Conservation (phyloP, 2,113 vertebrate genomes). For the Pseudorhombus dupliciocellatus region DNA sequence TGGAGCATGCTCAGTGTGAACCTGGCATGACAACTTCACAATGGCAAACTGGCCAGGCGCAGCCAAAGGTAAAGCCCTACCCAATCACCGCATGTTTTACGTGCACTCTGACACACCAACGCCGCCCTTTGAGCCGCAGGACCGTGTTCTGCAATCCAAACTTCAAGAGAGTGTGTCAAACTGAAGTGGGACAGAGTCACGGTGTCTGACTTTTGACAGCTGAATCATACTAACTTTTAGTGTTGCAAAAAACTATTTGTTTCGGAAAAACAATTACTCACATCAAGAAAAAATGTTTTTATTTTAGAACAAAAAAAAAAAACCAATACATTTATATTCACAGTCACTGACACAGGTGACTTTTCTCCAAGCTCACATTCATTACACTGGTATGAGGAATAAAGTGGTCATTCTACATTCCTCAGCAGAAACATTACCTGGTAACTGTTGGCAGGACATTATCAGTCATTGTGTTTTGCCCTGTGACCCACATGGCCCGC, state of each 20-base stretch:
- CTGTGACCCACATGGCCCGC: not conserved
- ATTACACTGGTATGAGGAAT: not conserved
- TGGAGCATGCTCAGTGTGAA: conserved; percentile 33
- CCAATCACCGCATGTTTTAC: conserved; percentile 46
- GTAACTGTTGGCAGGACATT: conserved; percentile 1
- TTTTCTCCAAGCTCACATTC: not conserved
- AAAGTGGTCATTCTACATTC: conserved; percentile 14
- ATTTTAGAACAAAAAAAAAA: conserved; percentile 50
- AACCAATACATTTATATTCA: conserved; percentile 16
- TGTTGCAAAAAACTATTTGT: not conserved
- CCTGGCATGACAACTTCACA: conserved; percentile 54
- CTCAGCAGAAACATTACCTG: conserved; percentile 20
- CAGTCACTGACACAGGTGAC: not conserved
- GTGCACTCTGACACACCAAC: conserved; percentile 68
- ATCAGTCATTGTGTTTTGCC: not conserved
- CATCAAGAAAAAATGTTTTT: conserved; percentile 42
- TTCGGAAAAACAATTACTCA: conserved; percentile 27
- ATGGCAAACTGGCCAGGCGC: conserved; percentile 31
- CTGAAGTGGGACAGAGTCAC: conserved; percentile 10
- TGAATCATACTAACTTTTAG: not conserved
- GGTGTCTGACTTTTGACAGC: not conserved
- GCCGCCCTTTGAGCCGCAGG: conserved; percentile 65
- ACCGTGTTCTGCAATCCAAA: conserved; percentile 18
- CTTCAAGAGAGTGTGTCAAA: conserved; percentile 14
- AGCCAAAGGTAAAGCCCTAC: conserved; percentile 57